A percentile compares a stretch with the other conserved stretches of the same genome.
These are phyloP conservation scores for Mystacornis crossleyi DNA, from an alignment of 2,113 vertebrate species.

Conservation along the genomic window DNA sequence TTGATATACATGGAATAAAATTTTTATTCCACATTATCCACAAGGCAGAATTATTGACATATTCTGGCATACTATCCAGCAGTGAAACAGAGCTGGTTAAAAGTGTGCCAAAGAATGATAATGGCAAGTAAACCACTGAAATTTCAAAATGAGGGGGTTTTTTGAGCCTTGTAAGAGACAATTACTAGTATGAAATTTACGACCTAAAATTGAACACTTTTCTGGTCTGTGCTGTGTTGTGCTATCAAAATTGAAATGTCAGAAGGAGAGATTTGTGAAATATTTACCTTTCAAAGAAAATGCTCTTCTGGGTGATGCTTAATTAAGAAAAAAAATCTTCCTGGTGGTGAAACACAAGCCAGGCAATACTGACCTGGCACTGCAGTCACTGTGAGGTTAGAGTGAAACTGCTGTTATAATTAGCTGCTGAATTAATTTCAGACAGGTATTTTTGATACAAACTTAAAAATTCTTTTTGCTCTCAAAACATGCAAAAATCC, in stretches of 20 bases:
- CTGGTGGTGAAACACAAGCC: neutral
- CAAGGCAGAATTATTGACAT: neutral
- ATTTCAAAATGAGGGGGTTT: accelerated
- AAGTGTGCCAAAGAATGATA: neutral
- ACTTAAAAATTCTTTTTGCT: neutral
- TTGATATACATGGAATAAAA: neutral
- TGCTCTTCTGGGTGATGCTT: neutral
- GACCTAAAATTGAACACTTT: neutral
- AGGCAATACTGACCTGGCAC: neutral
- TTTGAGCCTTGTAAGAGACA: neutral
- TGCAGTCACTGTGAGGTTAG: neutral
- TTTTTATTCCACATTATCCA: neutral
- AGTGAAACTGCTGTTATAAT: neutral
- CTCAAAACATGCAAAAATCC: neutral
- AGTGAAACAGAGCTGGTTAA: neutral
- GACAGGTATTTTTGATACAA: neutral
- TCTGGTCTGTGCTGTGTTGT: neutral
- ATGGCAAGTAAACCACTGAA: neutral
- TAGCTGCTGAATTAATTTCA: neutral
- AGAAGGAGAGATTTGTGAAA: neutral
- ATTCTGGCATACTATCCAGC: neutral
- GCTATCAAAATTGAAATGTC: neutral
- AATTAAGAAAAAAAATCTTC: neutral
- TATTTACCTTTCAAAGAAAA: neutral
- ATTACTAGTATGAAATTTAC: neutral